Percentiles rank a stretch among this genome's conserved stretches.
Evolutionary conservation across 2,113 vertebrate species (phyloP).

Genomic region (Eupsittula cactorum): DNA sequence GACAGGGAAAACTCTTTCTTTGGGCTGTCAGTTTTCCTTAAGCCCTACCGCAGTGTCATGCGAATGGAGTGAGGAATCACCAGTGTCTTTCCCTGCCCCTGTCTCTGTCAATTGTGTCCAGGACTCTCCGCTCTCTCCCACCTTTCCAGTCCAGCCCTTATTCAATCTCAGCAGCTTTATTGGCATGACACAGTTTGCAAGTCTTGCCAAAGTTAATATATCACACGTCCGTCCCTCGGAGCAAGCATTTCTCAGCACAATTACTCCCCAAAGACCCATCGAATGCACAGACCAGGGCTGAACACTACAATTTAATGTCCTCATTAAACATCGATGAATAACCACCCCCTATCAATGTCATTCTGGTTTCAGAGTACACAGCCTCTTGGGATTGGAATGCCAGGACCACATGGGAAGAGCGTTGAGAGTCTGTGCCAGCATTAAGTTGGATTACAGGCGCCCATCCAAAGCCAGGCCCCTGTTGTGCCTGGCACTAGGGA

Average conservation of each 20-base stretch:
- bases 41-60: not conserved
- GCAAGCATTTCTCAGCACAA: slow-evolving; percentile 12
- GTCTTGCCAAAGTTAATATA: slow-evolving; percentile 55
- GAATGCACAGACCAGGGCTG: not conserved
- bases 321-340: slow-evolving; percentile 25
- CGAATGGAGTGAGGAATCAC: not conserved
- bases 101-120: slow-evolving; percentile 48
- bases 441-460: not conserved
- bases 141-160: slow-evolving; percentile 53
- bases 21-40: slow-evolving; percentile 19
- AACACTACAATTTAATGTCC: not conserved
- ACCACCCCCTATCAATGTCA: not conserved
- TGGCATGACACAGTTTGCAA: slow-evolving; percentile 51
- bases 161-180: slow-evolving; percentile 28
- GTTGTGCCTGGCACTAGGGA: not conserved
- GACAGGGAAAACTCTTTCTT: not conserved
- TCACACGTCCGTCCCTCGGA: slow-evolving; percentile 14
- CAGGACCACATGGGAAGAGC: not conserved
- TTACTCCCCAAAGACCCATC: slow-evolving; percentile 39
- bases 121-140: not conserved
- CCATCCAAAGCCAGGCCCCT: not conserved
- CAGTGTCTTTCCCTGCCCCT: not conserved
- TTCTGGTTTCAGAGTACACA: not conserved
- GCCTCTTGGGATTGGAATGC: not conserved
- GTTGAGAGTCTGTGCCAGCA: not conserved